phyloP scores from a whole-genome alignment of 1,140 invertebrate species.

The Plectrocnemia conspersa region DNA sequence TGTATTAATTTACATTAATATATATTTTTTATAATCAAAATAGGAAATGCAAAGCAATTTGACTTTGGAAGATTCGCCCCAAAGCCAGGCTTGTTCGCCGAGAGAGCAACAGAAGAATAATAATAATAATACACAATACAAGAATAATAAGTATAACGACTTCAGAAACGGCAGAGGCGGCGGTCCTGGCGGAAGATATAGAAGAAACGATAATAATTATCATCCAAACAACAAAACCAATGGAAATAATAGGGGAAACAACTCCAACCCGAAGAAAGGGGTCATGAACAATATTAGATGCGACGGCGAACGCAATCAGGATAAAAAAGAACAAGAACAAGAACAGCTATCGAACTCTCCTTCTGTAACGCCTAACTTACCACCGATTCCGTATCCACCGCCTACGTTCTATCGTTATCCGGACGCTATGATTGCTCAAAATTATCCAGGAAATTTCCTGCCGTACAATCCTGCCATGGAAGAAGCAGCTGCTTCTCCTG shows the following conservation, averaged over 20 bases:
- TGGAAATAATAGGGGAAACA: conserved; percentile 7
- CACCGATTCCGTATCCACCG: conserved; percentile 23
- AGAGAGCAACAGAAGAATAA: conserved; percentile 12
- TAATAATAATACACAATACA: conserved; percentile 2
- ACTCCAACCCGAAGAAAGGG: background rate
- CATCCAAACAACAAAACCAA: conserved; percentile 6
- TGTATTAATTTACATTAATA: background rate
- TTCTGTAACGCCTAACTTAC: background rate
- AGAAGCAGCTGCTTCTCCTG: background rate
- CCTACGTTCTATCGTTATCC: conserved; percentile 26
- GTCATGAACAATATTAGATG: conserved; percentile 14
- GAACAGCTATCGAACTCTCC: background rate
- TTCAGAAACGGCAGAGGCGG: conserved; percentile 13
- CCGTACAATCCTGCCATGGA: conserved; percentile 32
- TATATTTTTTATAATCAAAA: conserved; percentile 5
- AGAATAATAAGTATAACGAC: conserved; percentile 10
- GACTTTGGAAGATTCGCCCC: conserved; percentile 24
- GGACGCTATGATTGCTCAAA: background rate
- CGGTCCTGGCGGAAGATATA: conserved; percentile 1
- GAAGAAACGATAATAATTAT: conserved; percentile 1
- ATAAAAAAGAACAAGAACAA: conserved; percentile 9
- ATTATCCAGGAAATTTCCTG: conserved; percentile 26
- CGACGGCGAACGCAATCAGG: conserved; percentile 3
- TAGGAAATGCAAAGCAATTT: conserved; percentile 31
- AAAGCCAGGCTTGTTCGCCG: conserved; percentile 7